A percentile compares a stretch with the other conserved stretches of the same genome.
Conservation (phyloP, 37 sponge, comb jelly and placozoan genomes). For the Beroe forskalii region DNA sequence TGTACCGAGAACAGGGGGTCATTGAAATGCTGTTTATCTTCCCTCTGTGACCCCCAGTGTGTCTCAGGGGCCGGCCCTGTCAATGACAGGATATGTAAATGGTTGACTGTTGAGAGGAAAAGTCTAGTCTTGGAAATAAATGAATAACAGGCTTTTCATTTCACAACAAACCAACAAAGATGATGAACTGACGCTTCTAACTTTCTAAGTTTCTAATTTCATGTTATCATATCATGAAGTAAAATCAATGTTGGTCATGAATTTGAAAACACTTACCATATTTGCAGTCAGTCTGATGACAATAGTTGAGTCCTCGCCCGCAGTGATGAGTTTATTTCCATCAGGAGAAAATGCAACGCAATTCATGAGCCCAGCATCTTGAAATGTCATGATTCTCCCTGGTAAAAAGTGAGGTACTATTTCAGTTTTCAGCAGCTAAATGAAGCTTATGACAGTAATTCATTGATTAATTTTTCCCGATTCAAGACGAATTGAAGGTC, state of each 20-base stretch:
- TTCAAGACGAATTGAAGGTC: too few species aligned
- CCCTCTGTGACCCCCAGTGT: conserved; percentile 56
- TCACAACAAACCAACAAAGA: too few species aligned
- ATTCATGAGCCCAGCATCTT: conserved; percentile 23
- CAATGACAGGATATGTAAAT: background rate
- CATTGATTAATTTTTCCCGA: too few species aligned
- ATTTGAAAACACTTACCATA: background rate
- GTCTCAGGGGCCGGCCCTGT: conserved; percentile 7
- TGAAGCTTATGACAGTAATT: too few species aligned
- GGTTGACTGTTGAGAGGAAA: too few species aligned
- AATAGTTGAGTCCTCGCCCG: background rate
- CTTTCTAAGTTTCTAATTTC: too few species aligned
- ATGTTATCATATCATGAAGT: too few species aligned
- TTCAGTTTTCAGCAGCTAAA: too few species aligned
- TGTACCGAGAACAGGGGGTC: conserved; percentile 1
- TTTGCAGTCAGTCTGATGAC: background rate
- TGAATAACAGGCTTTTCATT: too few species aligned
- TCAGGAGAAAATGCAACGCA: conserved; percentile 38
- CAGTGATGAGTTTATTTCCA: background rate
- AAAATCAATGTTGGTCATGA: too few species aligned
- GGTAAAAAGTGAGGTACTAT: background rate
- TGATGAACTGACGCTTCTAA: too few species aligned
- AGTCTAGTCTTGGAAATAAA: too few species aligned
- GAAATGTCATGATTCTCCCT: background rate
- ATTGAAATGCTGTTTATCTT: conserved; percentile 27